Evolutionary conservation across 2,797 vertebrate genomes (phyloP).

Genomic region (Ambastaia sidthimunki): DNA sequence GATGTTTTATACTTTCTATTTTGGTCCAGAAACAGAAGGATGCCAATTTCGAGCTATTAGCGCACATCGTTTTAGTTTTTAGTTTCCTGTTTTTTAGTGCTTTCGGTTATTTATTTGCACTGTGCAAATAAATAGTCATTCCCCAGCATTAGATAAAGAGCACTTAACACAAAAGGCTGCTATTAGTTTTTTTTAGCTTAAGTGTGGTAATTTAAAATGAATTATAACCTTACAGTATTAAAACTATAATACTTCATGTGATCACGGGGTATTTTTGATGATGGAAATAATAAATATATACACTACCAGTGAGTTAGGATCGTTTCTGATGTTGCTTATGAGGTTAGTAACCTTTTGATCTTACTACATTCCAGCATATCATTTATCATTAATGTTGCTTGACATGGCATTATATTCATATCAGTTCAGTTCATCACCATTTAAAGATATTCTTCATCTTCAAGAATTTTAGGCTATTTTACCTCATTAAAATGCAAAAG

Average conservation of each 20-base stretch:
- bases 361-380: not conserved
- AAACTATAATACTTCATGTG: not conserved
- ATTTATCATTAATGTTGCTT: not conserved
- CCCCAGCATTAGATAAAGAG: not conserved
- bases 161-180: not conserved
- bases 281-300: too few relatives aligned
- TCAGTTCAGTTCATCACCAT: not conserved
- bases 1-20: slow-evolving; percentile 9
- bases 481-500: too few relatives aligned
- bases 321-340: too few relatives aligned
- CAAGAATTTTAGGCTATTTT: not conserved
- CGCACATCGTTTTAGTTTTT: not conserved
- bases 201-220: not conserved
- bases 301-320: too few relatives aligned
- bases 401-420: not conserved
- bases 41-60: slow-evolving; percentile 12
- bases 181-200: not conserved
- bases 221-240: not conserved
- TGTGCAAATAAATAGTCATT: slow-evolving; percentile 2
- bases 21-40: slow-evolving; percentile 1
- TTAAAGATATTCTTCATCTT: not conserved
- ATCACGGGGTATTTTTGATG: not conserved
- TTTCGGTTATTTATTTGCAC: not conserved
- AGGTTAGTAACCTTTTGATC: too few relatives aligned
- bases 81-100: not conserved